phyloP scores from a whole-genome alignment of 2,797 vertebrate species.

The Cheirogaleus major region DNA sequence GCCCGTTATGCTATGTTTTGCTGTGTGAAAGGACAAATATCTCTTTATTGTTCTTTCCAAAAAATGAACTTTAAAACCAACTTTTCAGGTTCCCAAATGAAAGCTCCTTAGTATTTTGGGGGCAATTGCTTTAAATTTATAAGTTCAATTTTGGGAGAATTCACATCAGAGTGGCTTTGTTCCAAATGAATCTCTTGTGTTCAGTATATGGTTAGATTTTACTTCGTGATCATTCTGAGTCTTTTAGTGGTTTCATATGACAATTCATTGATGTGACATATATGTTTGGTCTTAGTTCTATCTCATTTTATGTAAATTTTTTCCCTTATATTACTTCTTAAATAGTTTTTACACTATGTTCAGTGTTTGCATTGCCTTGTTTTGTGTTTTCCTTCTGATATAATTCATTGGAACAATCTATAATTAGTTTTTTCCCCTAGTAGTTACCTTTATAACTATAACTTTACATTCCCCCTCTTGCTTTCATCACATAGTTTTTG shows the following conservation, averaged over 20 bases:
- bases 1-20: background rate
- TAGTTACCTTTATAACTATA: background rate
- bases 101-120: background rate
- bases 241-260: background rate
- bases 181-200: background rate
- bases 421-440: background rate
- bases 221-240: background rate
- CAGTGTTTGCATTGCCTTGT: background rate
- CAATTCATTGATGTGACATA: background rate
- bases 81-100: background rate
- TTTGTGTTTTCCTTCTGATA: background rate
- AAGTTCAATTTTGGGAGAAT: background rate
- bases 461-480: background rate
- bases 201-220: background rate
- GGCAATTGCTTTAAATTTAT: background rate
- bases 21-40: background rate
- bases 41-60: background rate
- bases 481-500: background rate
- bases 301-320: background rate
- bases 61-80: slow-evolving; percentile 3
- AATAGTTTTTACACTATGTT: background rate
- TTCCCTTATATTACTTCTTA: background rate
- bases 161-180: background rate
- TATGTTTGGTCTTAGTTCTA: background rate
- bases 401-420: background rate